Evolutionary conservation across 2,113 vertebrate species (phyloP), one percentile per base, ranked within the genome.

Genomic region (Amblyornis subalaris): DNA sequence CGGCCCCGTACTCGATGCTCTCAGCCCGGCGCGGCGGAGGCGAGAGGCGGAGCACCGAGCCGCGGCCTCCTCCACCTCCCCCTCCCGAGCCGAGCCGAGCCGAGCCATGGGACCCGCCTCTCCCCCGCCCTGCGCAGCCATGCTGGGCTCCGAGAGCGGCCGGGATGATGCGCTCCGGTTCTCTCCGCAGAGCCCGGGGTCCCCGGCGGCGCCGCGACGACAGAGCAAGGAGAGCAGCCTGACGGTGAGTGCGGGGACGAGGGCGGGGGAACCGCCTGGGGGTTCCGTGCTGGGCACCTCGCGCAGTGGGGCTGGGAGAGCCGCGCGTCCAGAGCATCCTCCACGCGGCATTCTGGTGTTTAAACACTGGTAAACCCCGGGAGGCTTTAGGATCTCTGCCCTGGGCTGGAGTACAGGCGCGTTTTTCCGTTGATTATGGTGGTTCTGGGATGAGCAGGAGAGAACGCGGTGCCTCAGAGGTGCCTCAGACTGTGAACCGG

Each of bases 161-260:
- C 93, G 88, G 55, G 91, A 90, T 55, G 88, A 47, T 93, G 90
- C 48, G n/a, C 70, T 75, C 55, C 90, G 73, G 36, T 93, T 93
- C 55, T 73, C 75, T 87, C 85, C 93, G 72, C 94, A 95, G 94
- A 65, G 28, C 74, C 96, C 93, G n/a, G 91, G 90, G 0, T 92
- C 94, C 31, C 95, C 96, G 88, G 88, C 85, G 35, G 93, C 95
- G 25, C 95, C 85, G 69, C 77, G 94, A 55, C 91, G 92, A 23
- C 94, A 94, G 87, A 94, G 84, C 94, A 95, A 94, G 90, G 95
- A 95, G 89, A 91, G 77, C 75, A 94, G 90, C 91, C 74, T 92
- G 77, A 89, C 89, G 93, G 94, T 95, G 77, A 94, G 96, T 84
- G 36, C 48, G 26, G 47, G 17, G 8, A 21, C 9, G 33, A 40